Evolutionary conservation across 1,140 invertebrate species (phyloP).

Genomic region (Tetragonula clypearis): DNA sequence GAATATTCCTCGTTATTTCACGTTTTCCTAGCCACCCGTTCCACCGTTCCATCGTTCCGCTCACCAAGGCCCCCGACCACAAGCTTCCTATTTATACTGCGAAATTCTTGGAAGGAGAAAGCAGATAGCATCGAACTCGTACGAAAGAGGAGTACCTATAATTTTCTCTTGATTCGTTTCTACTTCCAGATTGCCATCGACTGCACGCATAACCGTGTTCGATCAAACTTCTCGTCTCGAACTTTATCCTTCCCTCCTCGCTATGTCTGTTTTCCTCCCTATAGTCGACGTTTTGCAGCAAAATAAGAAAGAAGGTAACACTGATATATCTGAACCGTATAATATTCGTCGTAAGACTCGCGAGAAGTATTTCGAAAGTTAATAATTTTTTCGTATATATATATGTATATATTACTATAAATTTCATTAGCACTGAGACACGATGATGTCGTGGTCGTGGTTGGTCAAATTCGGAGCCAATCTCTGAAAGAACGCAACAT

Average conservation of each 20-base stretch:
- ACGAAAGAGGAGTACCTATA: conserved; percentile 68
- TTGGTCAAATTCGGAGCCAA: too few relatives aligned
- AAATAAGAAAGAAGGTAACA: not conserved
- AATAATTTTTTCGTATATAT: too few relatives aligned
- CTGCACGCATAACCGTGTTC: conserved; percentile 73
- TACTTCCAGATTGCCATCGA: conserved; percentile 41
- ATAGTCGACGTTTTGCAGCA: not conserved
- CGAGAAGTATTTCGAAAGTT: too few relatives aligned
- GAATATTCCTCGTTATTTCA: conserved; percentile 50
- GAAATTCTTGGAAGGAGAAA: conserved; percentile 68
- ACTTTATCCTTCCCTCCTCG: not conserved
- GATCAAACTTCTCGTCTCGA: conserved; percentile 60
- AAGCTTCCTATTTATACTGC: conserved; percentile 68
- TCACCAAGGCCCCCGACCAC: not conserved
- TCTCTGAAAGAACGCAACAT: too few relatives aligned
- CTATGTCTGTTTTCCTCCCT: not conserved
- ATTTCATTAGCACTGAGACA: too few relatives aligned
- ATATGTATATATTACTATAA: too few relatives aligned
- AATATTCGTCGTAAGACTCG: not conserved
- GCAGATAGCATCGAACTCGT: conserved; percentile 68
- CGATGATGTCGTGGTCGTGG: too few relatives aligned
- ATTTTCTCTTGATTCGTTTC: conserved; percentile 66
- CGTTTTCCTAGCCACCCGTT: conserved; percentile 12
- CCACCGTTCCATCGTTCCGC: not conserved
- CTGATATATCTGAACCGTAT: not conserved